Evolutionary conservation across 1,140 invertebrate genomes (phyloP).

Genomic region (Scylla paramamosain): DNA sequence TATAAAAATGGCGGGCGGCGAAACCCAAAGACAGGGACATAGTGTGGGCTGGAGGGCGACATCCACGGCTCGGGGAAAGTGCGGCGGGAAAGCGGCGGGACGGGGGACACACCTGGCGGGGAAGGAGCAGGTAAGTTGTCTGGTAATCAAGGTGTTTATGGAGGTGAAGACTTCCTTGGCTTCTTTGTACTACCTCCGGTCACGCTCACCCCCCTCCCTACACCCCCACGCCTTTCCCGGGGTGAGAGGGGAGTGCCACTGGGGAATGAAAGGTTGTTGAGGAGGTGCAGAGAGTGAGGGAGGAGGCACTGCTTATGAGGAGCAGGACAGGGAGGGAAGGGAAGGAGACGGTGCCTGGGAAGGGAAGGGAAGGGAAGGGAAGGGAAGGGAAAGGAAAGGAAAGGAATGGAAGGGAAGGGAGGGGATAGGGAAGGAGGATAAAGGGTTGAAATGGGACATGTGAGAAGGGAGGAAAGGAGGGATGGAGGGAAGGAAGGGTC

Average conservation of each 20-base stretch:
- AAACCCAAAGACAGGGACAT: background rate
- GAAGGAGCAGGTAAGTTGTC: background rate
- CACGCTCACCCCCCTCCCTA: background rate
- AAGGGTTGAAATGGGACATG: too few species aligned
- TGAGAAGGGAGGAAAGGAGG: background rate
- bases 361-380: background rate
- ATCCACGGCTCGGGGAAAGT: background rate
- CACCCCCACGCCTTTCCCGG: background rate
- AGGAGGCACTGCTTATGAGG: background rate
- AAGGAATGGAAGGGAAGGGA: background rate
- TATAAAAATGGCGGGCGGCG: background rate
- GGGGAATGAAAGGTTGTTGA: background rate
- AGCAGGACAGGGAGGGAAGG: background rate
- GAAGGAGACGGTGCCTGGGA: background rate
- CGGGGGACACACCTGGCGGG: background rate
- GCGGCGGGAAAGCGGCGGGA: background rate
- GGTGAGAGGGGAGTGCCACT: background rate
- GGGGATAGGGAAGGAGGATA: background rate
- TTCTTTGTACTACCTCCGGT: constrained; percentile 9
- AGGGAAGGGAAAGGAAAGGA: background rate
- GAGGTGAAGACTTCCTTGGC: constrained; percentile 3
- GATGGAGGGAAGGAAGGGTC: background rate
- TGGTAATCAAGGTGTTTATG: constrained; percentile 12
- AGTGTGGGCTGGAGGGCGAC: background rate
- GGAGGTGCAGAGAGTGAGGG: background rate